Percentiles rank a stretch among this genome's conserved stretches.
phyloP scores from a whole-genome alignment of 2,113 vertebrate genomes.

The Aegotheles bennettii region DNA sequence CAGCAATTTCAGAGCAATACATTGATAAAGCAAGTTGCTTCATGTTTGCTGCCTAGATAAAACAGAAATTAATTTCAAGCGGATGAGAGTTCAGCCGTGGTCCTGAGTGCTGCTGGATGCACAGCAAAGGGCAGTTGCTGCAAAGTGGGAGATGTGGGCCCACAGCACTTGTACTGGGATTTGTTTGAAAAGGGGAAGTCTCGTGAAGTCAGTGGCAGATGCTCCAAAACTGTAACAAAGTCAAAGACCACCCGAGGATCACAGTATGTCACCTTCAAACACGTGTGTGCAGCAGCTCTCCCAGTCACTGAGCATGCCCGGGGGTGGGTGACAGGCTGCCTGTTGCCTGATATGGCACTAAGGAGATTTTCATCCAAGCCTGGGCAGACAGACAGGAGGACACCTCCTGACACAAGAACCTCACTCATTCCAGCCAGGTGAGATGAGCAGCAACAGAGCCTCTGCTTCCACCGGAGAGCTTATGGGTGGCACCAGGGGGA shows the following conservation, averaged over 20 bases:
- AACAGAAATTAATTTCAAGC: slow-evolving; percentile 6
- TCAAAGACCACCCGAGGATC: background rate
- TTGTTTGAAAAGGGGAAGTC: background rate
- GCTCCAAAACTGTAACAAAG: background rate
- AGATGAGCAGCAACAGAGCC: background rate
- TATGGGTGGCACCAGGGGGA: rapidly evolving
- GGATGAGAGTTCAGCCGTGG: background rate
- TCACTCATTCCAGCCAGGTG: background rate
- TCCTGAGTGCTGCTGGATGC: background rate
- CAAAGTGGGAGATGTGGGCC: background rate
- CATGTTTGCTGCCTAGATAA: slow-evolving; percentile 35
- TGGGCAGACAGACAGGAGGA: background rate
- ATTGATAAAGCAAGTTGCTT: slow-evolving; percentile 43
- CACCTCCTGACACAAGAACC: background rate
- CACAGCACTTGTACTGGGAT: background rate
- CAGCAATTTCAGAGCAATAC: slow-evolving; percentile 24
- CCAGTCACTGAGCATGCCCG: background rate
- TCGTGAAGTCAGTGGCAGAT: background rate
- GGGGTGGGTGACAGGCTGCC: background rate
- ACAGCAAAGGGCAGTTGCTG: background rate
- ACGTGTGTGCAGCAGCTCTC: background rate
- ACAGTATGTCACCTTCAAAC: background rate
- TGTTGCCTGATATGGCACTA: background rate
- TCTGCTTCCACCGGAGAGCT: background rate
- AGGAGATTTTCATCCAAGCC: background rate